These are phyloP conservation scores for Tachysurus fulvidraco DNA, from an alignment of 2,113 vertebrate genomes.

Conservation along the genomic window DNA sequence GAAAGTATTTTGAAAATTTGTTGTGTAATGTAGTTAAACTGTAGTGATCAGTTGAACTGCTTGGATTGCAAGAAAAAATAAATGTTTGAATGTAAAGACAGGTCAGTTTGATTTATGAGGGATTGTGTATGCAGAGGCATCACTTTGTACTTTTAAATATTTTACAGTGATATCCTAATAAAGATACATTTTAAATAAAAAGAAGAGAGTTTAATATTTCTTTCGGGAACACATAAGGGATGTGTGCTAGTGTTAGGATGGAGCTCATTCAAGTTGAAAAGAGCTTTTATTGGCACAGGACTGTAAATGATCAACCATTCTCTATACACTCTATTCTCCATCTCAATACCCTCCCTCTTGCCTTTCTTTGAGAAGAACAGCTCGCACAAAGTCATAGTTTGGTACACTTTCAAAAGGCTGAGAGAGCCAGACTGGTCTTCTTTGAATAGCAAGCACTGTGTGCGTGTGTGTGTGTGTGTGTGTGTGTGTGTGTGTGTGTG, in stretches of 20 bases:
- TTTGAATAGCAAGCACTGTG: conserved; percentile 39
- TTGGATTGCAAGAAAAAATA: conserved; percentile 84
- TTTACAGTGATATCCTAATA: conserved; percentile 98
- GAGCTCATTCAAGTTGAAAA: conserved; percentile 14
- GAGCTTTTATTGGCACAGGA: conserved; percentile 5
- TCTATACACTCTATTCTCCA: conserved; percentile 11
- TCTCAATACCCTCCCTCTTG: conserved; percentile 18
- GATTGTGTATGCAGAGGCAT: conserved; percentile 95
- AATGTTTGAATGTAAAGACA: conserved; percentile 93
- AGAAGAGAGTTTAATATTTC: conserved; percentile 10
- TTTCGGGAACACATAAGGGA: background rate
- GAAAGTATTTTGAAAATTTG: conserved; percentile 80
- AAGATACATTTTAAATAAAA: conserved; percentile 75
- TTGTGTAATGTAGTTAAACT: conserved; percentile 86
- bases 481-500: conserved; percentile 15
- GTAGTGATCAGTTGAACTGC: conserved; percentile 83
- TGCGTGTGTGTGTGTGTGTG: conserved; percentile 8
- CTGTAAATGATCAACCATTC: conserved; percentile 40
- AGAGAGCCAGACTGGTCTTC: conserved; percentile 9
- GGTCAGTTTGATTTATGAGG: conserved; percentile 86
- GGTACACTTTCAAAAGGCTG: conserved; percentile 33
- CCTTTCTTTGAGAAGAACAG: conserved; percentile 32
- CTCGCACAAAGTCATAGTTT: conserved; percentile 18
- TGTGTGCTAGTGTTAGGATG: background rate
- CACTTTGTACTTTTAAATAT: conserved; percentile 91